phyloP scores from a whole-genome alignment of 2,888 invertebrate genomes.

The Lasioglossum morio region DNA sequence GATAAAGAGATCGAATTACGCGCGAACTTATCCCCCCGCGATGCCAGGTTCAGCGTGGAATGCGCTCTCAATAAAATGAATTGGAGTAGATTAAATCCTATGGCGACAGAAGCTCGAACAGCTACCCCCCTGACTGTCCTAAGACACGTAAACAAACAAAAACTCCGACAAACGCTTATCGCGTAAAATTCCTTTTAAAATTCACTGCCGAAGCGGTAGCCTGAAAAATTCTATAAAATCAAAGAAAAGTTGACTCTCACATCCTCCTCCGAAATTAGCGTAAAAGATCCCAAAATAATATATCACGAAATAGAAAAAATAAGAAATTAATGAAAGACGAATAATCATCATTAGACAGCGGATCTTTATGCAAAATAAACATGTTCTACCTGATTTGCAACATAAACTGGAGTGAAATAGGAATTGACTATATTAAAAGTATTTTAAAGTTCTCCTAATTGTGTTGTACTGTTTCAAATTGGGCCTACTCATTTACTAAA shows the following conservation, averaged over 20 bases:
- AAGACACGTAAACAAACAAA: background rate
- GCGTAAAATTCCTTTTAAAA: background rate
- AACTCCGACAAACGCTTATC: background rate
- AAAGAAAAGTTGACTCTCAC: background rate
- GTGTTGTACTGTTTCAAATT: too few species aligned
- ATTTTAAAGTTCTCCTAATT: too few species aligned
- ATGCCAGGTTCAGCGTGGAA: conserved; percentile 37
- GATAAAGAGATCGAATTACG: conserved; percentile 43
- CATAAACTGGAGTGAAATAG: too few species aligned
- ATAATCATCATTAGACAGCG: too few species aligned
- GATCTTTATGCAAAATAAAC: too few species aligned
- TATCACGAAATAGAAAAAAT: too few species aligned
- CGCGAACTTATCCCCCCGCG: conserved; percentile 11
- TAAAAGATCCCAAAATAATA: too few species aligned
- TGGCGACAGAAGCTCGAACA: conserved; percentile 1
- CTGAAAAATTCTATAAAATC: background rate
- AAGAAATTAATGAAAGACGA: too few species aligned
- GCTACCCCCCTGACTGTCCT: background rate
- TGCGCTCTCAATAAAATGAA: conserved; percentile 23
- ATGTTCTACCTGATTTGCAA: too few species aligned
- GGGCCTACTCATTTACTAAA: too few species aligned
- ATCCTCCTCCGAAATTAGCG: too few species aligned
- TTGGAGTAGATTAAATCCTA: conserved; percentile 37
- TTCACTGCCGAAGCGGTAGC: background rate
- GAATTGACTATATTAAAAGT: too few species aligned